Evolutionary conservation across 2,797 vertebrate genomes (phyloP).

Genomic region (Schizothorax lantsangensis): DNA sequence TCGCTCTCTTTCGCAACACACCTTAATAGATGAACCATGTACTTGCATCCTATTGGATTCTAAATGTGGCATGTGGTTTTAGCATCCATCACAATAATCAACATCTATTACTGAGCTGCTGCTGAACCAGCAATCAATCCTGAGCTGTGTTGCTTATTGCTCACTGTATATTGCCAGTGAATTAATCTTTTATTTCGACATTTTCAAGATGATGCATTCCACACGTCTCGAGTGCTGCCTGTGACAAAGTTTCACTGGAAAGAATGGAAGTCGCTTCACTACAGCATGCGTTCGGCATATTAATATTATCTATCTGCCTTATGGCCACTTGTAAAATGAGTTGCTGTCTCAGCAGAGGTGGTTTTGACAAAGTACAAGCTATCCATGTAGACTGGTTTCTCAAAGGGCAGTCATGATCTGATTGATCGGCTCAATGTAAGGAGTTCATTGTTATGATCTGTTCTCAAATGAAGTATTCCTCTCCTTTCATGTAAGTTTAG

Average conservation of each 20-base stretch:
- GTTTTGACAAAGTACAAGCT: constrained; percentile 6
- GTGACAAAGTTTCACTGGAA: constrained; percentile 43
- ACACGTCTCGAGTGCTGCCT: neutral
- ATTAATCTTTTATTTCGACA: constrained; percentile 21
- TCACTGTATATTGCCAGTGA: neutral
- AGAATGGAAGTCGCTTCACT: neutral
- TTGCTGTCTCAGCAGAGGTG: constrained; percentile 13
- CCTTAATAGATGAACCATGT: neutral
- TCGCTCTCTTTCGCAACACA: neutral
- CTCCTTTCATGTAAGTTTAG: neutral
- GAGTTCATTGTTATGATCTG: neutral
- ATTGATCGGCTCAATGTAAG: neutral
- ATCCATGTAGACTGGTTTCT: neutral
- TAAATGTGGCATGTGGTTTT: neutral
- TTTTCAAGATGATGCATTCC: constrained; percentile 7
- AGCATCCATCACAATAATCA: constrained; percentile 25
- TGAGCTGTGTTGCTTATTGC: constrained; percentile 18
- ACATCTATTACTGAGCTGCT: neutral
- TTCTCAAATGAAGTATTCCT: neutral
- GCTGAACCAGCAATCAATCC: neutral
- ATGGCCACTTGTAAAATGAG: constrained; percentile 11
- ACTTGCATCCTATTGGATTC: neutral
- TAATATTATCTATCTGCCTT: constrained; percentile 8
- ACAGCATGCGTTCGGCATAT: neutral
- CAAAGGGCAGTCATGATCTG: constrained; percentile 7